Base-by-base conservation (phyloP, 2,797 vertebrate species). In the Danio albolineatus region DNA sequence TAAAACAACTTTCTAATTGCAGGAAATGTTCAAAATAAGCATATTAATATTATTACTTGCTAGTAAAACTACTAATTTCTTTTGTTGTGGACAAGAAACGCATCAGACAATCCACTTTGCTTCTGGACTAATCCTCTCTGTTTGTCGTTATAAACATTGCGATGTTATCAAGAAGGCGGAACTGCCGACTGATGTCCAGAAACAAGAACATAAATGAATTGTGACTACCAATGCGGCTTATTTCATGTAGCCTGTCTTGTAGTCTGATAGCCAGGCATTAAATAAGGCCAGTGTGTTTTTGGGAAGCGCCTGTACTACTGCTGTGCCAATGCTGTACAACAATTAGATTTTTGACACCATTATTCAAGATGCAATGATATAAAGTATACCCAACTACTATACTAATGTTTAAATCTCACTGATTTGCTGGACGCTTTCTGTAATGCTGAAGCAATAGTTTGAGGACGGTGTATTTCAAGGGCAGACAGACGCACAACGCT, bases 401-500 rank as follows among this genome's bases (percentile, higher is more conserved):
- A 43, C 8, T n/a, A 12, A n/a, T 0, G 14, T 28, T 75, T 65
- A 0, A 16, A 43, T 65, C 14, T 76, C 36, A 7, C 16, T 41
- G 8, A 53, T 51, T 12, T 48, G 49, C 39, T 46, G 14, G 0
- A n/a, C 19, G 21, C 10, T 38, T 39, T 57, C 21, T 72, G 19
- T 41, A 38, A 19, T 69, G n/a, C 28, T 64, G 43, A 7, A 49
- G 6, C 46, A 48, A 14, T 59, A 56, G 14, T 48, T n/a, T 9
- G 19, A 64, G 70, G 65, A 59, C 6, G n/a, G 7, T 5, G 7
- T 43, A 12, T 73, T 81, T 28, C 78, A 83, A 64, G 53, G 77
- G 41, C 78, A 72, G 72, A 67, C 60, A 79, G 79, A 81, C 10
- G 49, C 12, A 69, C 62, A 60, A 10, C 6, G 70, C 81, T 69